Percentiles rank a stretch among this genome's conserved stretches.
phyloP scores from a whole-genome alignment of 2,113 vertebrate species.

The Sebastes fasciatus region DNA sequence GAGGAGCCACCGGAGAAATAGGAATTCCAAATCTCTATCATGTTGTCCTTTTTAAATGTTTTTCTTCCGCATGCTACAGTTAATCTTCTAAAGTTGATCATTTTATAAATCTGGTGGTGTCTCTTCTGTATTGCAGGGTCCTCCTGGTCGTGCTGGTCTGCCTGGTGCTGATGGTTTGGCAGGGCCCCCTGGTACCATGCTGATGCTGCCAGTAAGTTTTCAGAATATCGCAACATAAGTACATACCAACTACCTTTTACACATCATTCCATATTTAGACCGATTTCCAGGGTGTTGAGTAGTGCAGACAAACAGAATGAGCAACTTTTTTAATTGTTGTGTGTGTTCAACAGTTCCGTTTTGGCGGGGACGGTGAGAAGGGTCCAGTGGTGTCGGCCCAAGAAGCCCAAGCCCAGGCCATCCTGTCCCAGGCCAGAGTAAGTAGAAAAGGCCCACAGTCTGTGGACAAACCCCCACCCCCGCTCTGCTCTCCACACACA shows the following conservation, averaged over 20 bases:
- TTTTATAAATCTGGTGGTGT: background rate
- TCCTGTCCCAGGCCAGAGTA: constrained; percentile 97
- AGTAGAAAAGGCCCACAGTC: constrained; percentile 71
- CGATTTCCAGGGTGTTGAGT: background rate
- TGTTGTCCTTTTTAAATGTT: background rate
- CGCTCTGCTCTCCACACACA: constrained; percentile 32
- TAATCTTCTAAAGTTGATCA: background rate
- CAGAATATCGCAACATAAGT: background rate
- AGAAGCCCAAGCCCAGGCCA: constrained; percentile 97
- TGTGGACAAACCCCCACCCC: constrained; percentile 11
- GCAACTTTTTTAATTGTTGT: background rate
- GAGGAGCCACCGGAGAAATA: background rate
- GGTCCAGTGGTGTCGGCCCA: constrained; percentile 94
- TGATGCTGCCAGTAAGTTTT: constrained; percentile 94
- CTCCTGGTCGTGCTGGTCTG: constrained; percentile 92
- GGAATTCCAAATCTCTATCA: background rate
- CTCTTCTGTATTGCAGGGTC: constrained; percentile 85
- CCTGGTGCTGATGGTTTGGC: constrained; percentile 95
- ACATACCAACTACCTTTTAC: background rate
- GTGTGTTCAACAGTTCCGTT: constrained; percentile 89
- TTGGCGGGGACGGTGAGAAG: constrained; percentile 94
- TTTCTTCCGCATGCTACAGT: background rate
- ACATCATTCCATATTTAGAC: background rate
- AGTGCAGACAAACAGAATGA: constrained; percentile 4
- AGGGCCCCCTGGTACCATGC: constrained; percentile 96